phyloP scores from a whole-genome alignment of 1,140 invertebrate genomes.

The Drosophila ogumai region DNA sequence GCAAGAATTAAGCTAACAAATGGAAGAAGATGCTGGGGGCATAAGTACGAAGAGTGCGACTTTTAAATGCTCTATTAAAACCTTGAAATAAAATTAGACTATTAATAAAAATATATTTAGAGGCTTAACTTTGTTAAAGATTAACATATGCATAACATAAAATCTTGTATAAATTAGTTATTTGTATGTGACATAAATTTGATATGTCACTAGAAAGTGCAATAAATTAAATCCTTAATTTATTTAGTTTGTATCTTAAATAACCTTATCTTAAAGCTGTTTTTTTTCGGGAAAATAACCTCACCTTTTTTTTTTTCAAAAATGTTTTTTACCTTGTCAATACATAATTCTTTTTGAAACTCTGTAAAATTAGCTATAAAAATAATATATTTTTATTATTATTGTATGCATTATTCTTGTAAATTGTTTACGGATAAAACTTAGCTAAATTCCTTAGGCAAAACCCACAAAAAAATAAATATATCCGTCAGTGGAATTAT shows the following conservation, averaged over 20 bases:
- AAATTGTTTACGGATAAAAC: neutral
- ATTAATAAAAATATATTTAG: neutral
- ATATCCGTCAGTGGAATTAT: slow-evolving; percentile 31
- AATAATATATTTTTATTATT: no score
- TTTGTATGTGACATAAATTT: neutral
- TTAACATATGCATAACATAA: neutral
- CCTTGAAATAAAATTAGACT: neutral
- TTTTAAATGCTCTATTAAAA: slow-evolving; percentile 10
- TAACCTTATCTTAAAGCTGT: no score
- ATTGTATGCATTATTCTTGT: no score
- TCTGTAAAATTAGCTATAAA: no score
- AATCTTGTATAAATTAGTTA: neutral
- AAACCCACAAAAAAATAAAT: slow-evolving; percentile 5
- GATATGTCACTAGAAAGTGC: no score
- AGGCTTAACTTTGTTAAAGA: neutral
- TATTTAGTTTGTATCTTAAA: no score
- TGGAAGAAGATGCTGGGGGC: neutral
- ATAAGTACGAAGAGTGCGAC: neutral
- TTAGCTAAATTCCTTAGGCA: slow-evolving; percentile 7
- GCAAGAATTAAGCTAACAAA: slow-evolving; percentile 62
- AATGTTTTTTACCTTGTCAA: no score
- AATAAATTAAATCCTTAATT: no score
- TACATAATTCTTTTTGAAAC: no score
- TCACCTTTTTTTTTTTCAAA: no score
- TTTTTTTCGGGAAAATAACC: no score